Evolutionary conservation across 1,140 invertebrate species (phyloP).

Genomic region (Grapholita molesta): DNA sequence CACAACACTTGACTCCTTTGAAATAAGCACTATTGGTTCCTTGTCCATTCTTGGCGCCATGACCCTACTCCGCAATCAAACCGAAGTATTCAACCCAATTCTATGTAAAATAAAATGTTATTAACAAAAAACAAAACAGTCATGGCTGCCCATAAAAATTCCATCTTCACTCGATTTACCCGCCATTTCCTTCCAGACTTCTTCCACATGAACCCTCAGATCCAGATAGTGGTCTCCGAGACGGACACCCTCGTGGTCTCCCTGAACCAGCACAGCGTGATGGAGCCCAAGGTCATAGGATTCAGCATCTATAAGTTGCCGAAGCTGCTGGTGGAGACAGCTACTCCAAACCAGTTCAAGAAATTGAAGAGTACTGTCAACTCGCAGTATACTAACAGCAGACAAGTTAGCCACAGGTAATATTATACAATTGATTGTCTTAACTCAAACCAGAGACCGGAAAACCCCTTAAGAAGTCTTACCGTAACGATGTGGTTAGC

Average conservation of each 20-base stretch:
- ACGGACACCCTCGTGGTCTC: constrained; percentile 91
- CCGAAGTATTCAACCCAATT: no score
- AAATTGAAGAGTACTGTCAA: constrained; percentile 93
- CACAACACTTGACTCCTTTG: no score
- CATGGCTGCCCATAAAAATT: no score
- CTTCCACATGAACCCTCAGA: constrained; percentile 95
- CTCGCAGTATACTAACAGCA: constrained; percentile 94
- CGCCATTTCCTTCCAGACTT: constrained; percentile 82
- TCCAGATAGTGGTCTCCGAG: constrained; percentile 89
- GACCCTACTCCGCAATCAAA: no score
- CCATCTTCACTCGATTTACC: no score
- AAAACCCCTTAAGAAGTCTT: no score
- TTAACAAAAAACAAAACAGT: no score
- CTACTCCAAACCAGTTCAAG: constrained; percentile 91
- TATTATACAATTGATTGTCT: not conserved
- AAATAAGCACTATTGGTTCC: no score
- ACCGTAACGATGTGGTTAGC: no score
- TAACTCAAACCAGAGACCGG: not conserved
- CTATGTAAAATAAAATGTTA: no score
- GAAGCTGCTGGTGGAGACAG: constrained; percentile 73
- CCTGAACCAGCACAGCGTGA: constrained; percentile 93
- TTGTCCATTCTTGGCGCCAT: no score
- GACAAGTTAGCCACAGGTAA: constrained; percentile 86
- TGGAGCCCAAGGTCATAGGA: constrained; percentile 96
- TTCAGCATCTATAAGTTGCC: constrained; percentile 90